These are phyloP conservation scores for Lepidurus apus DNA, from an alignment of 1,140 invertebrate genomes.

Conservation along the genomic window DNA sequence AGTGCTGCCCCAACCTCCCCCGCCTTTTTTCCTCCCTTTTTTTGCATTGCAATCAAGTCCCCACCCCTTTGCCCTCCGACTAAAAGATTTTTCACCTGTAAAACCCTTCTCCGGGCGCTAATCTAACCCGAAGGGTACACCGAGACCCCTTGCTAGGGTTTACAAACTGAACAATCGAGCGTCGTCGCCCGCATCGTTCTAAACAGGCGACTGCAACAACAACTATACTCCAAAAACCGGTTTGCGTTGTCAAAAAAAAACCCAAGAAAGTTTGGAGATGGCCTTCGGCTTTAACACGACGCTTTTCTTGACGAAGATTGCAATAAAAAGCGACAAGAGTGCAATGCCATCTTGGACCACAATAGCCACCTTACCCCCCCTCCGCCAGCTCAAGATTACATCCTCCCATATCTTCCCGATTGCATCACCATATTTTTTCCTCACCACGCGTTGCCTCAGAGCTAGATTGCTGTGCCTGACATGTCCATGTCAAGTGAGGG, in stretches of 20 bases:
- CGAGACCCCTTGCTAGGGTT: slow-evolving; percentile 9
- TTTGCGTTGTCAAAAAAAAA: background rate
- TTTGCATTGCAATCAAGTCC: background rate
- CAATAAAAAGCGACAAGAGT: background rate
- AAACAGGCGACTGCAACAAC: background rate
- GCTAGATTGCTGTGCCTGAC: background rate
- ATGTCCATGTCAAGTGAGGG: background rate
- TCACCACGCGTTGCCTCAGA: background rate
- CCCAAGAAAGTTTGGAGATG: background rate
- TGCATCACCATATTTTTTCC: background rate
- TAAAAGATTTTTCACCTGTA: background rate
- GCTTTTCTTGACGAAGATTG: background rate
- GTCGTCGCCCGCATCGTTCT: slow-evolving; percentile 16
- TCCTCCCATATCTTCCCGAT: slow-evolving; percentile 3
- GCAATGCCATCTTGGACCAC: slow-evolving; percentile 2
- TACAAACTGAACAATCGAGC: background rate
- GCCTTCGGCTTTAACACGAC: slow-evolving; percentile 10
- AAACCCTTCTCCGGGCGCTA: background rate
- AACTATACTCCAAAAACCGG: background rate
- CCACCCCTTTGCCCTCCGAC: slow-evolving; percentile 1
- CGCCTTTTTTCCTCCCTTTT: background rate
- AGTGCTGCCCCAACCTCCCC: background rate
- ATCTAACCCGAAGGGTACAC: background rate
- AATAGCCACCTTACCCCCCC: background rate
- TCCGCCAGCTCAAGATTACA: background rate